Base-by-base conservation (phyloP, 2,797 vertebrate genomes). In the Chaetodon trifasciatus region DNA sequence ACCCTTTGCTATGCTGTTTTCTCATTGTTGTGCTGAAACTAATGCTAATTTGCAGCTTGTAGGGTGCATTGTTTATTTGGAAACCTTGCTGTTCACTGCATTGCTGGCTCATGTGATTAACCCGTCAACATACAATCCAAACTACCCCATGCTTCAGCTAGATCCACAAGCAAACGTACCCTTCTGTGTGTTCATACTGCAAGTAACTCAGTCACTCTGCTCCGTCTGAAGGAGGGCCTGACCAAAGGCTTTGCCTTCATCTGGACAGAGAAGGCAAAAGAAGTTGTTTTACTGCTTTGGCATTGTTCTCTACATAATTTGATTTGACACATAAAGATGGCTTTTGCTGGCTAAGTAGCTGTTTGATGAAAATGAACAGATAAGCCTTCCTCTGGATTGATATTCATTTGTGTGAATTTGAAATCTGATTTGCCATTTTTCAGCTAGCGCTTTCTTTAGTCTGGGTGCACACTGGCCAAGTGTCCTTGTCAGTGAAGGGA, bases 21-120 rank as follows among this genome's bases (percentile, higher is more conserved):
- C 35, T 78, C 50, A 50, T 78, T 46, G 62, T 76, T 28, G 50
- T 84, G 53, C 57, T 76, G 44, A 71, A 75, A 75, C 70, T 55
- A 67, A 80, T 57, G 55, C 63, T 77, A 24, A 56, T 70, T 68
- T 74, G 39, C 74, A n/a, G 76, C 67, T 21, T 74, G 44, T 42
- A 37, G 6, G 24, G 35, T 72, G 57, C 12, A 9, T 71, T 37
- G 19, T 76, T 76, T 57, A 47, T 61, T 77, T 76, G 55, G 53
- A 72, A 55, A 67, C 55, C 57, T 65, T 70, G 37, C 66, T 64
- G 69, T 60, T 83, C 9, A 53, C 64, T 42, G 50, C 75, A 39
- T 65, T 24, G 32, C 6, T 49, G 28, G 66, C 37, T 69, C 49
- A 62, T 39, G 17, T 74, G 68, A 50, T 74, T 56, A 53, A 67